phyloP scores from a whole-genome alignment of 2,888 invertebrate genomes.

The Deladenus siricidicola region DNA sequence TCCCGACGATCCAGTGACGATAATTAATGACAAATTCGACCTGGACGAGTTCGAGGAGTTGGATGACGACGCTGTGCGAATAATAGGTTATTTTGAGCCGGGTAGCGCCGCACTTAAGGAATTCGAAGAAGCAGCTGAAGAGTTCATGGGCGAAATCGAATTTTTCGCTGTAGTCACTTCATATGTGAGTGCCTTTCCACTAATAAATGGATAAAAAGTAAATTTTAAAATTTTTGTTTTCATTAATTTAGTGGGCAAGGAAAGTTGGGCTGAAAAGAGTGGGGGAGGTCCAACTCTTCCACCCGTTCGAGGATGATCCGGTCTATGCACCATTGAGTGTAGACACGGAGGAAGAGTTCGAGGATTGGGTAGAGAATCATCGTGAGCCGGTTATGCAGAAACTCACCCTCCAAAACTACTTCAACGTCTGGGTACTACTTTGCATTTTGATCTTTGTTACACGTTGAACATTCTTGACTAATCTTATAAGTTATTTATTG shows the following conservation, averaged over 20 bases:
- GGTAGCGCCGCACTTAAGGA: conserved; percentile 52
- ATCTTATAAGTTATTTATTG: not conserved
- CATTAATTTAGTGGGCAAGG: conserved; percentile 47
- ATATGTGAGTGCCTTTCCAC: conserved; percentile 27
- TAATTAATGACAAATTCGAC: conserved; percentile 53
- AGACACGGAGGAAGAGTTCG: conserved; percentile 53
- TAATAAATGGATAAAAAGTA: too few species aligned
- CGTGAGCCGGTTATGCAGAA: conserved; percentile 54
- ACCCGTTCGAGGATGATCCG: conserved; percentile 53
- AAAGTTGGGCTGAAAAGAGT: conserved; percentile 47
- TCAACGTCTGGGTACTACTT: conserved; percentile 53
- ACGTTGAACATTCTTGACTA: not conserved
- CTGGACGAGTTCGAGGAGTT: conserved; percentile 52
- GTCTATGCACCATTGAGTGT: conserved; percentile 46
- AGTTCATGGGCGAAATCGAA: conserved; percentile 54
- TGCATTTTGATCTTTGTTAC: too few species aligned
- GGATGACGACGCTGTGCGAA: conserved; percentile 49
- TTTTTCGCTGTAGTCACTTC: conserved; percentile 53
- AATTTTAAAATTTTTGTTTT: conserved; percentile 1
- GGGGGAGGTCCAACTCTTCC: conserved; percentile 44
- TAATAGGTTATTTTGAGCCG: conserved; percentile 53
- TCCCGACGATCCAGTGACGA: conserved; percentile 53
- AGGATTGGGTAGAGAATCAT: conserved; percentile 54
- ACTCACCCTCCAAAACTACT: conserved; percentile 51
- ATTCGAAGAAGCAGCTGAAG: conserved; percentile 53